Conservation (phyloP, 1,140 invertebrate species). For the Listronotus oregonensis region DNA sequence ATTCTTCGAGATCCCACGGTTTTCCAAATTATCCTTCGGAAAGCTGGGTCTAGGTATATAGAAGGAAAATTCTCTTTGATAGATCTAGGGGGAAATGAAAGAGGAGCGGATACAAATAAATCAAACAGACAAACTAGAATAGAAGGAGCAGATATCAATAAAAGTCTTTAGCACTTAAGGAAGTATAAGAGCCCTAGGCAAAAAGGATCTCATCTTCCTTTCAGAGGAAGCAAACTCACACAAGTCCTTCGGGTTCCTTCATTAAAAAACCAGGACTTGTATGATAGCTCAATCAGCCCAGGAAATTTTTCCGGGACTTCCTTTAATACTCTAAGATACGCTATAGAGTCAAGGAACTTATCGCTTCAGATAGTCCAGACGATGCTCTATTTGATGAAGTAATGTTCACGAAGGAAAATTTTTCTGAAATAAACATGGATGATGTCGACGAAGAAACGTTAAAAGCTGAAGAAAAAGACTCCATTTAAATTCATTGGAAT, state of each 20-base stretch:
- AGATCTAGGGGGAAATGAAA: slow-evolving; percentile 97
- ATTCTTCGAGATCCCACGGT: slow-evolving; percentile 93
- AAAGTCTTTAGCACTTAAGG: slow-evolving; percentile 96
- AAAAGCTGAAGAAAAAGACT: slow-evolving; percentile 37
- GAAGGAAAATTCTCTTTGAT: slow-evolving; percentile 98
- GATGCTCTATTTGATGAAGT: slow-evolving; percentile 14
- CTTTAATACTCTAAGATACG: slow-evolving; percentile 96
- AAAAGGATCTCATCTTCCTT: slow-evolving; percentile 94
- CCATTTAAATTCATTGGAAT: slow-evolving; percentile 41
- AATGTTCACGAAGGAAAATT: slow-evolving; percentile 30
- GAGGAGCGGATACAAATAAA: slow-evolving; percentile 96
- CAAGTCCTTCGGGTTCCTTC: slow-evolving; percentile 97
- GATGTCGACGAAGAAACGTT: slow-evolving; percentile 41
- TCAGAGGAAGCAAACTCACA: slow-evolving; percentile 96
- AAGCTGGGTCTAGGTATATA: slow-evolving; percentile 70
- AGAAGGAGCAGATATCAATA: slow-evolving; percentile 99
- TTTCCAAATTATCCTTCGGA: slow-evolving; percentile 82
- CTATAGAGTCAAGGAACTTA: slow-evolving; percentile 92
- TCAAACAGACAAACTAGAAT: slow-evolving; percentile 94
- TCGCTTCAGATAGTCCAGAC: slow-evolving; percentile 67
- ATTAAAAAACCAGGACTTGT: slow-evolving; percentile 96
- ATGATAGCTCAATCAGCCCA: slow-evolving; percentile 99
- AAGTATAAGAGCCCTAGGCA: slow-evolving; percentile 96
- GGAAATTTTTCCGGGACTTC: slow-evolving; percentile 93
- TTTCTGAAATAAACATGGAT: slow-evolving; percentile 23